Base-by-base conservation (phyloP, 1,140 invertebrate genomes). In the Heliconius hewitsoni region DNA sequence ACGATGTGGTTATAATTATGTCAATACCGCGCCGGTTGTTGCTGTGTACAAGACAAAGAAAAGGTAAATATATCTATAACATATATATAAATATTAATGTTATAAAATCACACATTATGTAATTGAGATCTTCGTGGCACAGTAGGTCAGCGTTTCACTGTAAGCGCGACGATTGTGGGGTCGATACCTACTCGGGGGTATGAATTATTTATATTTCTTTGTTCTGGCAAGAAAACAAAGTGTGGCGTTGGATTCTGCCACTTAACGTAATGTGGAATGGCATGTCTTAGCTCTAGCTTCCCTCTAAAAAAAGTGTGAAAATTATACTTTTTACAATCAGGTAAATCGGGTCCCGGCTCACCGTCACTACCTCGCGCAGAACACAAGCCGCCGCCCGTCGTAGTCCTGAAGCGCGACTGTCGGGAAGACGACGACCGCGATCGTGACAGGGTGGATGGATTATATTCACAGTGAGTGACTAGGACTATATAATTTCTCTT, bases 1-100 rank as follows among this genome's bases (percentile, higher is more conserved):
- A 99, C 93, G 99, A 99, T 93, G 99, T 99, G 60, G 99, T 99
- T 75, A 99, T 99, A 86, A 98, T 99, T 86, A 99, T 99, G 98
- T 99, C 98, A 84, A 99, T 99, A 95, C 99, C 99, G 1, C 96
- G 98, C 86, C 96, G 99, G 84, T 96, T 99, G 84, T 97, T 99
- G 34, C 96, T 99, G 74, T 98, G 98, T 80, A 99, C 98, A 71
- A 96, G 98, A 81, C 97, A 97, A 86, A 95, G 97, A 79, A 96
- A 96, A 93, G 95, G 95, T 92, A 87, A 82, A 71, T 9, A 46
- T 46, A 37, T 34, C 3, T 34, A 3, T 34, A 34, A 34, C 2
- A 30, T 30, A 30, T 34, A 34, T 39, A 39, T 8, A 39, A 1
- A 39, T 42, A 34, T 34, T 34, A 3, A 34, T 34, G 3, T 34